A percentile compares a stretch with the other conserved stretches of the same genome.
phyloP scores from a whole-genome alignment of 2,888 invertebrate species.

The Lamellibrachia columna region DNA sequence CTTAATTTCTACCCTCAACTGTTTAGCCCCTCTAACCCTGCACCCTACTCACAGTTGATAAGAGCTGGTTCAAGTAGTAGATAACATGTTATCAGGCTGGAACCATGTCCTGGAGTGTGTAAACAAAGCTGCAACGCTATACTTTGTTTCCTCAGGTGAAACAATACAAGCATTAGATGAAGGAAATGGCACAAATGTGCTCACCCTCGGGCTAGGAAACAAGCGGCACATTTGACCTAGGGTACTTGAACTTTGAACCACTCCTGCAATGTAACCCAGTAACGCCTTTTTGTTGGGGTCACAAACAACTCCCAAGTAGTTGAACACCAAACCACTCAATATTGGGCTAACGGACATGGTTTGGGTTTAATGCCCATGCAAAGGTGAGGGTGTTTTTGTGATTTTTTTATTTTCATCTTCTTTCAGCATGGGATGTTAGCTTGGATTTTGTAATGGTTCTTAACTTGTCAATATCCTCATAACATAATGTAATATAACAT shows the following conservation, averaged over 20 bases:
- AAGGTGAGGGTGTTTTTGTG: neutral
- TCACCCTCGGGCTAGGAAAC: neutral
- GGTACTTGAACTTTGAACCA: conserved; percentile 12
- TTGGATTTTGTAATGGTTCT: neutral
- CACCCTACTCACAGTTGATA: neutral
- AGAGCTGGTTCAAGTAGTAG: neutral
- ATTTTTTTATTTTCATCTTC: neutral
- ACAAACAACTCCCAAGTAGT: neutral
- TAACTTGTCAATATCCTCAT: neutral
- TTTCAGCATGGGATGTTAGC: neutral
- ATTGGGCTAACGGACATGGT: neutral
- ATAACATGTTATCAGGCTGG: conserved; percentile 6
- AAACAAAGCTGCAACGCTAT: neutral
- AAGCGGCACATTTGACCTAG: neutral
- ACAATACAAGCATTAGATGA: neutral
- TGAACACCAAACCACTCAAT: neutral
- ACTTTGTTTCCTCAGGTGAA: neutral
- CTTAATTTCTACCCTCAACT: neutral
- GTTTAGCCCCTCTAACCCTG: neutral
- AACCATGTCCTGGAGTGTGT: neutral
- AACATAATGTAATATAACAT: neutral
- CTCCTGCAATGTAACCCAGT: neutral
- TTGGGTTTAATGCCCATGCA: neutral
- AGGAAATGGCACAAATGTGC: neutral
- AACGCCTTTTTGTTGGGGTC: neutral